Conservation (phyloP, 2,113 vertebrate genomes). For the Lophochroa leadbeateri region DNA sequence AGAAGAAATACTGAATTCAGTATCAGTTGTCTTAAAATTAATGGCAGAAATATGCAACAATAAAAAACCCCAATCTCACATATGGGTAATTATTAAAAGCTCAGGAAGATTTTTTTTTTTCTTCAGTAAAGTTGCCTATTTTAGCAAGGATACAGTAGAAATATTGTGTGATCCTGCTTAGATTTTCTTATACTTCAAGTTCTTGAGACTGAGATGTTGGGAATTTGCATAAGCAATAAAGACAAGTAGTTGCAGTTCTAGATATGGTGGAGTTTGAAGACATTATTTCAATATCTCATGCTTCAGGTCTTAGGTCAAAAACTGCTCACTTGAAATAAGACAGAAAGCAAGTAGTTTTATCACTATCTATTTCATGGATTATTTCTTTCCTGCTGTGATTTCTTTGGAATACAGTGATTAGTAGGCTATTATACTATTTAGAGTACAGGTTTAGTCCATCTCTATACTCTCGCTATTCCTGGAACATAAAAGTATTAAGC, state of each 20-base stretch:
- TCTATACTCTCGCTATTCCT: not conserved
- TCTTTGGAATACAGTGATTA: not conserved
- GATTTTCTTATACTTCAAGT: not conserved
- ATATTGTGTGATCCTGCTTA: not conserved
- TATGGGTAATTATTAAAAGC: not conserved
- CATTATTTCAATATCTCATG: not conserved
- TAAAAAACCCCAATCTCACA: not conserved
- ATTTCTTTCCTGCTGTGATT: not conserved
- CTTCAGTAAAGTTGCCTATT: not conserved
- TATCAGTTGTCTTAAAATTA: not conserved
- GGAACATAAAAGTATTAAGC: not conserved
- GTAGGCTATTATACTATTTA: not conserved
- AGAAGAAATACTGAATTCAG: not conserved
- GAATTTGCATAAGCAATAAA: not conserved
- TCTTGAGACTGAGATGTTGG: not conserved
- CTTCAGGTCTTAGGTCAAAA: not conserved
- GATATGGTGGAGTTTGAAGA: not conserved
- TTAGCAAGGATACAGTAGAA: not conserved
- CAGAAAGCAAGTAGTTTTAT: not conserved
- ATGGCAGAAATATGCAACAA: not conserved
- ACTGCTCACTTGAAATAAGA: not conserved
- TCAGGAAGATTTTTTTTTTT: not conserved
- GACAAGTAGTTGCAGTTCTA: not conserved
- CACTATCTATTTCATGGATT: not conserved
- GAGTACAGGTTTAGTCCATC: not conserved